These are phyloP conservation scores for Gymnoscelis rufifasciata DNA, from an alignment of 2,888 invertebrate species.

Conservation along the genomic window DNA sequence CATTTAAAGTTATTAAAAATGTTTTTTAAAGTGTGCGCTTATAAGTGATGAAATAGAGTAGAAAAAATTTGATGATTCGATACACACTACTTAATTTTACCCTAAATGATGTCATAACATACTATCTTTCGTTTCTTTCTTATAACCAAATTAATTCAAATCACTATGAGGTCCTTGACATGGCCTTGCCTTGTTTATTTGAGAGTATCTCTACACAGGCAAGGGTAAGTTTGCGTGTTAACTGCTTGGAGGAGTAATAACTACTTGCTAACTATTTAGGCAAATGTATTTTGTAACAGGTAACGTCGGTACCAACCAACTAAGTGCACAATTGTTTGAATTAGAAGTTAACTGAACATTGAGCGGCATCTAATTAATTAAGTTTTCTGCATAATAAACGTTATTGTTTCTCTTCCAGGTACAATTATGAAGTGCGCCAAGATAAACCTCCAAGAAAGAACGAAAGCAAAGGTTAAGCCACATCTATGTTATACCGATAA, in stretches of 20 bases:
- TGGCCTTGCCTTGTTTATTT: constrained; percentile 10
- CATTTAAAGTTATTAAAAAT: no score
- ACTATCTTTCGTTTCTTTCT: no score
- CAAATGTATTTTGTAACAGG: no score
- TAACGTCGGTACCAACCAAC: no score
- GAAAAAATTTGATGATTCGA: no score
- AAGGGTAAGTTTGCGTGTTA: constrained; percentile 7
- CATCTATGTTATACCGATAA: constrained; percentile 28
- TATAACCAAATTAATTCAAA: constrained; percentile 19
- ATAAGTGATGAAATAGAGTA: no score
- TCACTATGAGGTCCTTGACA: constrained; percentile 17
- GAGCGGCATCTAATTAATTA: no score
- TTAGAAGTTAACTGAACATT: no score
- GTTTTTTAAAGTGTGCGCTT: no score
- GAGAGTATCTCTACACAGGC: not conserved
- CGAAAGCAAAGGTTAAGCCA: constrained; percentile 36
- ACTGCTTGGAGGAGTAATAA: not conserved
- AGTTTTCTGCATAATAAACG: not conserved
- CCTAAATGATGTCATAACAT: no score
- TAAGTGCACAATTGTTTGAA: not conserved
- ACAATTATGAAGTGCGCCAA: constrained; percentile 61
- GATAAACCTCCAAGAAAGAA: constrained; percentile 58
- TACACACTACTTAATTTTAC: no score
- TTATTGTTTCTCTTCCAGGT: constrained; percentile 8
- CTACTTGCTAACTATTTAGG: not conserved